Evolutionary conservation across 2,113 vertebrate species (phyloP).

Genomic region (Xiphias gladius): DNA sequence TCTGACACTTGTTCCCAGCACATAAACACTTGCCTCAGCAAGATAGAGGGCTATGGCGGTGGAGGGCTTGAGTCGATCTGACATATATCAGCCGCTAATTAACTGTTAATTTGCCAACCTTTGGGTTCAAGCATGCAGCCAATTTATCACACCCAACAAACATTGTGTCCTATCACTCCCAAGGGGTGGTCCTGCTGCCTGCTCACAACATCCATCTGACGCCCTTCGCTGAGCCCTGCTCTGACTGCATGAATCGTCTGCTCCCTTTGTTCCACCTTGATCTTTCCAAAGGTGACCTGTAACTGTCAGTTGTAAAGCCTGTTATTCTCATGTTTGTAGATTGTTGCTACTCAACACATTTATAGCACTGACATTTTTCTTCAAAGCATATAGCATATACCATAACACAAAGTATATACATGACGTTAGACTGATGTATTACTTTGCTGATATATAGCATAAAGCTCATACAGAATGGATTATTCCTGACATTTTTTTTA

Average conservation of each 20-base stretch:
- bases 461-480: background rate
- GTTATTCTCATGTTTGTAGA: constrained; percentile 41
- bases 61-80: constrained; percentile 77
- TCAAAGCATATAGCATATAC: background rate
- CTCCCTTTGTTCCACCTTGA: constrained; percentile 36
- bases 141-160: constrained; percentile 86
- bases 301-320: constrained; percentile 14
- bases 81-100: constrained; percentile 90
- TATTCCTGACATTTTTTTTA: background rate
- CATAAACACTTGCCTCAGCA: constrained; percentile 89
- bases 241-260: constrained; percentile 46
- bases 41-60: constrained; percentile 79
- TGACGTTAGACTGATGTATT: constrained; percentile 27
- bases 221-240: background rate
- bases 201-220: constrained; percentile 45
- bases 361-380: constrained; percentile 20
- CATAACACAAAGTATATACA: constrained; percentile 26
- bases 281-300: constrained; percentile 33
- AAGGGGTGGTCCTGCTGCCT: constrained; percentile 61
- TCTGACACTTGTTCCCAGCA: constrained; percentile 89
- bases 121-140: constrained; percentile 85
- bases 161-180: constrained; percentile 65
- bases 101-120: constrained; percentile 88
- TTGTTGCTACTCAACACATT: constrained; percentile 38
- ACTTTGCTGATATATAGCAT: constrained; percentile 23